Evolutionary conservation across 2,797 vertebrate species (phyloP).

Genomic region (Megaceryle alcyon): DNA sequence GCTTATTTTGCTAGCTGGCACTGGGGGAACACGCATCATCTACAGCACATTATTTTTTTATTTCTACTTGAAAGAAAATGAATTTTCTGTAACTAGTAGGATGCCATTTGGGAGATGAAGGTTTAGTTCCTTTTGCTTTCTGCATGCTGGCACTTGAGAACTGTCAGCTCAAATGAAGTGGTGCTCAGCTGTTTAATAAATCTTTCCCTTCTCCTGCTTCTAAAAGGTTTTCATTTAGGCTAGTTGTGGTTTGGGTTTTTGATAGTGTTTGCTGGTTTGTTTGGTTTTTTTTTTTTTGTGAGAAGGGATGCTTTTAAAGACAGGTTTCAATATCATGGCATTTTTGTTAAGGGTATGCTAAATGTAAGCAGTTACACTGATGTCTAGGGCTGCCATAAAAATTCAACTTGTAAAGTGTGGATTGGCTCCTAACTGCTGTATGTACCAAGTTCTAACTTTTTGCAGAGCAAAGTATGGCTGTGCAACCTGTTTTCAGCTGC

Average conservation of each 20-base stretch:
- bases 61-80: not conserved
- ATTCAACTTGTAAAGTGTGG: accelerated
- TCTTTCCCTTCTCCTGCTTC: not conserved
- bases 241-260: not conserved
- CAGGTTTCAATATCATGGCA: not conserved
- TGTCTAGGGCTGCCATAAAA: not conserved
- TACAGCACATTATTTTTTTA: not conserved
- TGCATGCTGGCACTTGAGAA: not conserved
- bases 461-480: not conserved
- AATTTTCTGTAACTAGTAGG: not conserved
- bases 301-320: not conserved
- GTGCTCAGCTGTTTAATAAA: not conserved
- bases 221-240: not conserved
- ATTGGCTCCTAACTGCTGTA: not conserved
- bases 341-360: not conserved
- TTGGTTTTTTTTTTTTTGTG: not conserved
- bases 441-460: accelerated
- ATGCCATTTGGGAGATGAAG: not conserved
- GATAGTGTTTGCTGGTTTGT: too few relatives aligned
- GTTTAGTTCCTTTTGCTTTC: not conserved
- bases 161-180: not conserved
- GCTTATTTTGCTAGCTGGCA: not conserved
- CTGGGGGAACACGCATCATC: not conserved
- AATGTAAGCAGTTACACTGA: not conserved
- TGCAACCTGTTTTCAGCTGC: not conserved